Percentiles rank a stretch among this genome's conserved stretches.
These are phyloP conservation scores for Antechinus stuartii DNA, from an alignment of 2,113 vertebrate genomes.

Conservation along the genomic window DNA sequence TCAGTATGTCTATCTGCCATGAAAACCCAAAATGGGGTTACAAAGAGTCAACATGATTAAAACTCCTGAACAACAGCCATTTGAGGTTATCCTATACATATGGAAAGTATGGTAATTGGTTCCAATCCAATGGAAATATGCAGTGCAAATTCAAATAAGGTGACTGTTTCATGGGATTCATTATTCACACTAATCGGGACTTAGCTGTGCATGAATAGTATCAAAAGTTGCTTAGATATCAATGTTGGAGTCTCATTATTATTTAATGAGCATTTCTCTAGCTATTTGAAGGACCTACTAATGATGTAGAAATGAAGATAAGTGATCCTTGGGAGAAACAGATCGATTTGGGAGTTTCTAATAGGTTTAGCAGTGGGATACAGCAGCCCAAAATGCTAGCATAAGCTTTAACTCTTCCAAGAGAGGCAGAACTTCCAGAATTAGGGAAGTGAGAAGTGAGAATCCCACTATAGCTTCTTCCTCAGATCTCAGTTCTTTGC, in stretches of 20 bases:
- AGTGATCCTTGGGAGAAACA: not conserved
- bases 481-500: not conserved
- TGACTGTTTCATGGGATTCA: not conserved
- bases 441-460: not conserved
- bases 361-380: not conserved
- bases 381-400: not conserved
- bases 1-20: not conserved
- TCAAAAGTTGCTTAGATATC: not conserved
- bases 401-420: not conserved
- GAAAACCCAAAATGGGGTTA: not conserved
- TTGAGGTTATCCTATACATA: not conserved
- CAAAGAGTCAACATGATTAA: not conserved
- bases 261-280: not conserved
- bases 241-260: not conserved
- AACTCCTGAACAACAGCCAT: not conserved
- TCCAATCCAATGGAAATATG: not conserved
- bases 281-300: not conserved
- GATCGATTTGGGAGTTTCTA: not conserved
- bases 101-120: not conserved
- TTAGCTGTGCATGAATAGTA: not conserved
- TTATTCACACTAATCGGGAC: not conserved
- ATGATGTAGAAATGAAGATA: too few species aligned
- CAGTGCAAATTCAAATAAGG: not conserved
- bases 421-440: not conserved
- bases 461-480: not conserved